Percentiles rank a stretch among this genome's conserved stretches.
Evolutionary conservation across 1,140 invertebrate species (phyloP).

Genomic region (Diploscapter pachys): DNA sequence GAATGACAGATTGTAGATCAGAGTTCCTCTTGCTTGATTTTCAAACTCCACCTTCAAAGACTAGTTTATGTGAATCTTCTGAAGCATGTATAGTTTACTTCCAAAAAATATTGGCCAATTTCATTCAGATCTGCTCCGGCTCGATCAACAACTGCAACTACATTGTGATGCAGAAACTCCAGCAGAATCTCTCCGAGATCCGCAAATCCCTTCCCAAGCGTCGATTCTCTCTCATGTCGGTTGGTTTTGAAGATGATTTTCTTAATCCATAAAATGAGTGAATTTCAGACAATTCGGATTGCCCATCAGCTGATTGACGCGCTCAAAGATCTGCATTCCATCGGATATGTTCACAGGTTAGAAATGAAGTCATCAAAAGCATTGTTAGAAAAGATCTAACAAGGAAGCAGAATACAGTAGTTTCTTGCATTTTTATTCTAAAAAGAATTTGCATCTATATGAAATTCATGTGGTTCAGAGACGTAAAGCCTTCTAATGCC

Average conservation of each 20-base stretch:
- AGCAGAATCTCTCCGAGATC: slow-evolving; percentile 31
- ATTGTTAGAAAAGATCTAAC: not conserved
- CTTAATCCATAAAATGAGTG: not conserved
- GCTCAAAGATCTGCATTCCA: slow-evolving; percentile 29
- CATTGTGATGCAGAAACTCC: slow-evolving; percentile 41
- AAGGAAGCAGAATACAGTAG: no score
- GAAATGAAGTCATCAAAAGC: not conserved
- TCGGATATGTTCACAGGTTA: slow-evolving; percentile 39
- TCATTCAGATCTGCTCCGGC: slow-evolving; percentile 22
- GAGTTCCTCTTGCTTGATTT: not conserved
- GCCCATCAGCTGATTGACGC: slow-evolving; percentile 32
- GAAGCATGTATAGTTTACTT: no score
- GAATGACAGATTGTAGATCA: not conserved
- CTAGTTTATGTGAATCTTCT: not conserved
- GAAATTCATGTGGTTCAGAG: slow-evolving; percentile 6
- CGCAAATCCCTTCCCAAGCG: slow-evolving; percentile 23
- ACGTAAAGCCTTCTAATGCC: slow-evolving; percentile 42
- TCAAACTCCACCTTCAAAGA: not conserved
- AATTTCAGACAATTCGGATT: slow-evolving; percentile 11
- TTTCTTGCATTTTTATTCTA: slow-evolving; percentile 1
- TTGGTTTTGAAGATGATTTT: not conserved
- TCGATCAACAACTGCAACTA: slow-evolving; percentile 24
- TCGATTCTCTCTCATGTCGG: slow-evolving; percentile 13
- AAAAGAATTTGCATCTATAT: not conserved
- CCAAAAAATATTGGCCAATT: no score